These are phyloP conservation scores for Philotrypesis tridentata DNA, from an alignment of 1,140 invertebrate species.

Conservation along the genomic window DNA sequence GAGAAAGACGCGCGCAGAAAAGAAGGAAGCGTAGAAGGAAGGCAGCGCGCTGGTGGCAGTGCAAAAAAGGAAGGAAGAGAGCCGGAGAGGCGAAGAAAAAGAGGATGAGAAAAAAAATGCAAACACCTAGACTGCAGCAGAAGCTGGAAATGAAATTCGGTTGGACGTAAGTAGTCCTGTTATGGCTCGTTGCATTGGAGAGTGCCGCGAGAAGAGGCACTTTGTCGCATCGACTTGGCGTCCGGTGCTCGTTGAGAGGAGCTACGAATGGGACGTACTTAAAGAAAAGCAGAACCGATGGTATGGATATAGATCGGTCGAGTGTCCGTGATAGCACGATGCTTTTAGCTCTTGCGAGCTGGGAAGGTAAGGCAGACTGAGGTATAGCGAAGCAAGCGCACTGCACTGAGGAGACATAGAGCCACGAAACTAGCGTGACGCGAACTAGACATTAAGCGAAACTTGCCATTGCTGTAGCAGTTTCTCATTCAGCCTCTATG, in stretches of 20 bases:
- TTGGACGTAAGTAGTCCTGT: slow-evolving; percentile 45
- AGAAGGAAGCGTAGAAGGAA: no score
- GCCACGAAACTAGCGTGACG: slow-evolving; percentile 22
- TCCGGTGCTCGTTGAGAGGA: slow-evolving; percentile 12
- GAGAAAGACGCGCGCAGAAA: background rate
- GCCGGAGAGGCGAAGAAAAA: background rate
- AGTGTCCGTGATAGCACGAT: slow-evolving; percentile 29
- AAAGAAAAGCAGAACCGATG: slow-evolving; percentile 50
- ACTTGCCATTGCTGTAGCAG: slow-evolving; percentile 16
- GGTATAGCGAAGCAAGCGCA: background rate
- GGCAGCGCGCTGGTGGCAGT: no score
- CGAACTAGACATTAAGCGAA: slow-evolving; percentile 42
- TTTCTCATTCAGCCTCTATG: slow-evolving; percentile 18
- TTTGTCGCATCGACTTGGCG: slow-evolving; percentile 46
- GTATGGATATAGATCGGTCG: slow-evolving; percentile 44
- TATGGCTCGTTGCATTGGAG: slow-evolving; percentile 41
- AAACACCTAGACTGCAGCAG: background rate
- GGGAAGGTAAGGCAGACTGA: background rate
- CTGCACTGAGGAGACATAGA: background rate
- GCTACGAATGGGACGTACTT: slow-evolving; percentile 44
- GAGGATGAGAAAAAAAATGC: background rate
- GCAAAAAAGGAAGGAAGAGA: slow-evolving; percentile 12
- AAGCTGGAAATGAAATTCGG: slow-evolving; percentile 43
- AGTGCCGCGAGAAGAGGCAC: slow-evolving; percentile 30
- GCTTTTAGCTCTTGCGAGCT: slow-evolving; percentile 26